Base-by-base conservation (phyloP, 2,113 vertebrate genomes). In the Perca schrenkii region DNA sequence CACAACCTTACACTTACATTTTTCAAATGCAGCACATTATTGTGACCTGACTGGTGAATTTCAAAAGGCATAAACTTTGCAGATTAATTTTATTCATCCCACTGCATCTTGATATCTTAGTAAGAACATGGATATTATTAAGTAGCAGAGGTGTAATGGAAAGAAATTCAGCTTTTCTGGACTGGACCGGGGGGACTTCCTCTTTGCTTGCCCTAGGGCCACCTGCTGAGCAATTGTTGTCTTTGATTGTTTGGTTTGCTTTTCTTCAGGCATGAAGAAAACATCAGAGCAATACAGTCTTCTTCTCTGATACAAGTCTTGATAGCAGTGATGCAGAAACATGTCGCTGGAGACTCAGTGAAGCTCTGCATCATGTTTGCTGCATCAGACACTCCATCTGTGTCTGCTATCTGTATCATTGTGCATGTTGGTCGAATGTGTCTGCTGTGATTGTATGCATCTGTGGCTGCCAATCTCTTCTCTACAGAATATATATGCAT, bases 61-160 rank as follows among this genome's bases (percentile, higher is more conserved):
- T 88, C 62, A 86, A 89, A 90, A 72, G 53, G 31, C 43, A 76
- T 85, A 54, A 62, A 58, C 58, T 74, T 56, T 74, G 54, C 67
- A 68, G 67, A 61, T 81, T 86, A 22, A 71, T 74, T 74, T 25
- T 22, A 47, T 88, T 76, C 6, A 71, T 82, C 53, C 53, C 53
- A 12, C 40, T 77, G 71, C 60, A 53, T 87, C 57, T 46, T 31
- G 43, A 74, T 66, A 56, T 70, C 57, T 47, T n/a, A 19, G 16
- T 50, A 13, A 60, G 25, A 75, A 57, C 4, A 10, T 14, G 16
- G 54, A 3, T 79, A 58, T 77, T 74, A 43, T 43, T 43, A 43
- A 43, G 40, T 43, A 43, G 40, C 40, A 43, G 40, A 43, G 10
- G 40, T 43, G 2, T 11, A 43, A 43, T 43, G 10, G 10, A 43